phyloP scores from a whole-genome alignment of 2,888 invertebrate genomes.

The Empis stercorea region DNA sequence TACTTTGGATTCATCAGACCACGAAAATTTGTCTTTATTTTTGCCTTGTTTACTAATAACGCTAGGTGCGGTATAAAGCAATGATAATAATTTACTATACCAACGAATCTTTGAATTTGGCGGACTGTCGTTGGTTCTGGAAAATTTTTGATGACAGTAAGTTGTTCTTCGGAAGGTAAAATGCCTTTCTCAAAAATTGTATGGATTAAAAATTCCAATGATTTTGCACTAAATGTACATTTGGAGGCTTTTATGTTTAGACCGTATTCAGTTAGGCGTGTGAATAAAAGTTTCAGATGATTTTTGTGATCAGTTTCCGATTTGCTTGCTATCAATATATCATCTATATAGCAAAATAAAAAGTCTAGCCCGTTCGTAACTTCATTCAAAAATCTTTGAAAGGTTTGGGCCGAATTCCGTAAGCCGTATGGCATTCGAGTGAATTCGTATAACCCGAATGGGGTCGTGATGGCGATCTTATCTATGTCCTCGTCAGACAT shows the following conservation, averaged over 20 bases:
- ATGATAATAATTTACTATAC: slow-evolving; percentile 11
- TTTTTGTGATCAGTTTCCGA: slow-evolving; percentile 10
- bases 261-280: slow-evolving; percentile 12
- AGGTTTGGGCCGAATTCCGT: slow-evolving; percentile 22
- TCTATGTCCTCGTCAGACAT: neutral
- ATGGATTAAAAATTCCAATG: slow-evolving; percentile 1
- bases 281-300: slow-evolving; percentile 14
- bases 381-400: slow-evolving; percentile 22
- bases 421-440: slow-evolving; percentile 22
- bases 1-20: neutral
- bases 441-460: slow-evolving; percentile 24
- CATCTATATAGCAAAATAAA: slow-evolving; percentile 17
- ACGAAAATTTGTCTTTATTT: neutral
- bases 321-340: slow-evolving; percentile 15
- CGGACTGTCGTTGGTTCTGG: neutral
- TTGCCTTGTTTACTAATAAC: neutral
- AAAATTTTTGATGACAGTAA: neutral
- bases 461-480: slow-evolving; percentile 17
- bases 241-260: slow-evolving; percentile 13
- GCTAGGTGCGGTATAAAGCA: slow-evolving; percentile 1
- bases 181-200: neutral
- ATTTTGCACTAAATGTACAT: neutral
- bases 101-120: slow-evolving; percentile 3
- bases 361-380: slow-evolving; percentile 15
- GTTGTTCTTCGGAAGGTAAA: slow-evolving; percentile 3